These are phyloP conservation scores for Bombus waltoni DNA, from an alignment of 1,140 invertebrate species.

Conservation along the genomic window DNA sequence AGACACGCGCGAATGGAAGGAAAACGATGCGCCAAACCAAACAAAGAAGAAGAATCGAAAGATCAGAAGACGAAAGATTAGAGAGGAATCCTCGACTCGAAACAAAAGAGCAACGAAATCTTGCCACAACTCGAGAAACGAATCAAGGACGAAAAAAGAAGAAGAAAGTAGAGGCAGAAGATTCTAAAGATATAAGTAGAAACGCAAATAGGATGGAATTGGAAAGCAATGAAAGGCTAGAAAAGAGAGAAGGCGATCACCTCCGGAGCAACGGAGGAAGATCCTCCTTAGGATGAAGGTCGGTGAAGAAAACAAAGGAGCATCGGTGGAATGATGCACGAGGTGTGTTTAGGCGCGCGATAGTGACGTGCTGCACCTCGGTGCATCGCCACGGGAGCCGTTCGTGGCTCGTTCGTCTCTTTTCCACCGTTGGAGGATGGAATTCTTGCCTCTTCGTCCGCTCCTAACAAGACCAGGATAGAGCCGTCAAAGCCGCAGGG, in stretches of 20 bases:
- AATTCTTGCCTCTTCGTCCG: constrained; percentile 54
- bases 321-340: constrained; percentile 78
- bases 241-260: constrained; percentile 9
- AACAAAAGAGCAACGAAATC: no score
- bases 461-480: constrained; percentile 80
- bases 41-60: background rate
- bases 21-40: no score
- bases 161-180: no score
- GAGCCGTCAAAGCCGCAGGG: constrained; percentile 83
- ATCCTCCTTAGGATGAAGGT: constrained; percentile 2
- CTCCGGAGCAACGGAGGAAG: background rate
- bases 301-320: constrained; percentile 77
- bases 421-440: constrained; percentile 23
- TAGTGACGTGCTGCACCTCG: constrained; percentile 77
- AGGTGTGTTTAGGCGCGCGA: constrained; percentile 83
- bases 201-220: background rate
- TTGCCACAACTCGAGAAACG: no score
- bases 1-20: no score
- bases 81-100: no score
- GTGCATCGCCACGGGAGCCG: constrained; percentile 80
- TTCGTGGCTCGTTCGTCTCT: constrained; percentile 61
- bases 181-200: background rate
- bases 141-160: background rate
- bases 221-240: background rate
- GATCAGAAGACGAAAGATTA: no score